Evolutionary conservation across 2,797 vertebrate genomes (phyloP).

Genomic region (Galago senegalensis): DNA sequence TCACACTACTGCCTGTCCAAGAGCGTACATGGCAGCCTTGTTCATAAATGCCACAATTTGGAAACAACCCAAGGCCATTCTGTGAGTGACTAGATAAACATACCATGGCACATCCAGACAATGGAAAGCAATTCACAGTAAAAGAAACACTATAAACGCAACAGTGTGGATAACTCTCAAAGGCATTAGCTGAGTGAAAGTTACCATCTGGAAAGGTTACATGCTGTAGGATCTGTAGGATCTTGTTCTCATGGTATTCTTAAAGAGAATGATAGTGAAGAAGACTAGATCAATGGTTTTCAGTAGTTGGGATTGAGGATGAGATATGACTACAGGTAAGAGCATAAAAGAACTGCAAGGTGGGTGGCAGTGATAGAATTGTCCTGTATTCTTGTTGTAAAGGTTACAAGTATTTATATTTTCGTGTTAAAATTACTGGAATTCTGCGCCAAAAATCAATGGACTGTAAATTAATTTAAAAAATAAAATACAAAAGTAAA

Average conservation of each 20-base stretch:
- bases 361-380: neutral
- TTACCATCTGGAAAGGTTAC: neutral
- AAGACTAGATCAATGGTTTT: neutral
- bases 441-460: neutral
- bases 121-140: neutral
- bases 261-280: neutral
- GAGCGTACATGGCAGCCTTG: neutral
- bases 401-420: neutral
- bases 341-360: neutral
- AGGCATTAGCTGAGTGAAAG: neutral
- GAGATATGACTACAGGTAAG: neutral
- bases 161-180: neutral
- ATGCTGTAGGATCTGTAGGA: neutral
- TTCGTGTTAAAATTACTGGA: neutral
- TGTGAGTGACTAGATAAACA: slow-evolving; percentile 1
- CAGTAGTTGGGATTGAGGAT: neutral
- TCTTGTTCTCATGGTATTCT: neutral
- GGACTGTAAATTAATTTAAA: slow-evolving; percentile 11
- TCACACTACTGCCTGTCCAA: neutral
- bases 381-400: neutral
- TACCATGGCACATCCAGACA: neutral
- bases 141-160: slow-evolving; percentile 22
- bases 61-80: neutral
- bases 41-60: neutral
- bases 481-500: neutral